Percentiles rank a stretch among this genome's conserved stretches.
Evolutionary conservation across 1,140 invertebrate species (phyloP).

Genomic region (Elysia chlorotica): DNA sequence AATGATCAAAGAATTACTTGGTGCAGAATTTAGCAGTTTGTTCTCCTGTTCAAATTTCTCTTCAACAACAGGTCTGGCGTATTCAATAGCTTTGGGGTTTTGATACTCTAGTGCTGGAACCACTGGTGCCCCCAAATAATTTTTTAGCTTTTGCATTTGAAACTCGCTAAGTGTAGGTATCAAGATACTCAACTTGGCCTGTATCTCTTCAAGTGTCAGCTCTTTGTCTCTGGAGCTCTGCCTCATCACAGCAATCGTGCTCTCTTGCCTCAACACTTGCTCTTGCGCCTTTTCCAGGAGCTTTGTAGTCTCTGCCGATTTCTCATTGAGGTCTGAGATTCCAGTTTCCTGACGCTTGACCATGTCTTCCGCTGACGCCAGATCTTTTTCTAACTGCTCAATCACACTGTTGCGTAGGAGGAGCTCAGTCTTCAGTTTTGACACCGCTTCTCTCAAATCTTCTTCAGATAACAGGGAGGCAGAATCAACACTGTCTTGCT

Average conservation of each 20-base stretch:
- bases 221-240: conserved; percentile 36
- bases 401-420: conserved; percentile 24
- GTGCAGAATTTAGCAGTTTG: no score
- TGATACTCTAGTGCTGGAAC: conserved; percentile 38
- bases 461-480: no score
- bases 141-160: no score
- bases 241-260: conserved; percentile 30
- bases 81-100: conserved; percentile 25
- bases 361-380: conserved; percentile 14
- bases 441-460: no score
- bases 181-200: conserved; percentile 30
- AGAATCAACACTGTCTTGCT: no score
- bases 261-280: conserved; percentile 32
- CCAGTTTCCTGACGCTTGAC: conserved; percentile 34
- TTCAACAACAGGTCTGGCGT: no score
- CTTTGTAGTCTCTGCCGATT: conserved; percentile 28
- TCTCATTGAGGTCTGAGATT: conserved; percentile 38
- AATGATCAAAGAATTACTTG: no score
- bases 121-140: no score
- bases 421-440: conserved; percentile 37
- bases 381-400: conserved; percentile 24
- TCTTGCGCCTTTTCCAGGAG: conserved; percentile 24
- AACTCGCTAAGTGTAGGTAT: conserved; percentile 24
- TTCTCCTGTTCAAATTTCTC: no score
- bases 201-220: conserved; percentile 28